A percentile compares a stretch with the other conserved stretches of the same genome.
phyloP scores from a whole-genome alignment of 2,888 invertebrate genomes.

The Aporophyla lueneburgensis region DNA sequence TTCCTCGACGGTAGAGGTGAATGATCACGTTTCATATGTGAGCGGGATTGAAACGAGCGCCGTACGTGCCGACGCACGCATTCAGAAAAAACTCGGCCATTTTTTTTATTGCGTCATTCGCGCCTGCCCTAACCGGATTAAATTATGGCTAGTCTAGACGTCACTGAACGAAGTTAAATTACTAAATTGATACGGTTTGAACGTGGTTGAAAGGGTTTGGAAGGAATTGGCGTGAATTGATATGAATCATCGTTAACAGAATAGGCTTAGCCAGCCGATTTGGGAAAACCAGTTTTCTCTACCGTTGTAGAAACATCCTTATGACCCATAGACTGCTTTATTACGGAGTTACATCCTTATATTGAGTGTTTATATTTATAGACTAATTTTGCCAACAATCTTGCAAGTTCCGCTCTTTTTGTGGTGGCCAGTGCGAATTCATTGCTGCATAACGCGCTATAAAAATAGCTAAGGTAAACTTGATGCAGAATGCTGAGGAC shows the following conservation, averaged over 20 bases:
- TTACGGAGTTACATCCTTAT: not conserved
- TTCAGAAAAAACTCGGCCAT: constrained; percentile 74
- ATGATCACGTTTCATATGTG: constrained; percentile 87
- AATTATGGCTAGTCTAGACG: constrained; percentile 79
- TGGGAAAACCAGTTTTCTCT: too few species aligned
- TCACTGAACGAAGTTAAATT: constrained; percentile 72
- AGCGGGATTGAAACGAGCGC: constrained; percentile 81
- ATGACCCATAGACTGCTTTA: not conserved
- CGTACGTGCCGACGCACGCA: constrained; percentile 81
- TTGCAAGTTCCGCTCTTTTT: not conserved
- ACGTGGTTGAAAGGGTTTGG: constrained; percentile 5
- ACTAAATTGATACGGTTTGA: constrained; percentile 58
- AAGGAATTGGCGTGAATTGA: not conserved
- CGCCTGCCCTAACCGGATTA: constrained; percentile 73
- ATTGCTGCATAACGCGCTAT: not conserved
- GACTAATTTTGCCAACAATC: not conserved
- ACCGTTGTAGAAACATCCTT: not conserved
- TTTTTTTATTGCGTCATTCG: constrained; percentile 74
- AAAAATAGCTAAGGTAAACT: too few species aligned
- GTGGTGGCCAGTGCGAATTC: not conserved
- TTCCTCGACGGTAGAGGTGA: constrained; percentile 77
- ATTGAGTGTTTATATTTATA: not conserved
- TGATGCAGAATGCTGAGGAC: not conserved
- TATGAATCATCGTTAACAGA: not conserved
- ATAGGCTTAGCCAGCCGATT: not conserved